These are phyloP conservation scores for Pocillopora verrucosa DNA, from an alignment of 64 coral and sea anemone genomes.

Conservation along the genomic window DNA sequence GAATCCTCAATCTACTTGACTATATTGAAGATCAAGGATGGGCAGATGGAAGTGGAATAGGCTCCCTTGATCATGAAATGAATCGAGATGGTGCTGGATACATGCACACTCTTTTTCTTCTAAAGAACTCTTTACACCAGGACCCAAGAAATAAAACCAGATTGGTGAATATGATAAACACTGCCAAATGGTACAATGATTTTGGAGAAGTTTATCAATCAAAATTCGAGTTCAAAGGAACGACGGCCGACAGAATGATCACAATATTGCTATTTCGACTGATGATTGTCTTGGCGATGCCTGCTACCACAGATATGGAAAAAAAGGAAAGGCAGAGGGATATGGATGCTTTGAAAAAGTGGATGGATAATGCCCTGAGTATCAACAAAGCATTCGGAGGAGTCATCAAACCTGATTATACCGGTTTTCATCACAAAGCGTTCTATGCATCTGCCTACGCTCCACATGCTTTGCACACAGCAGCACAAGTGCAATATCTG, in stretches of 20 bases:
- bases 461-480: conserved; percentile 40
- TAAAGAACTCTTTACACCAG: conserved; percentile 17
- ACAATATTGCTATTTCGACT: conserved; percentile 40
- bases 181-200: conserved; percentile 78
- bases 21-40: conserved; percentile 63
- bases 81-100: conserved; percentile 49
- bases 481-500: conserved; percentile 43
- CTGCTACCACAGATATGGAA: background rate
- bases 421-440: conserved; percentile 62
- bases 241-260: conserved; percentile 70
- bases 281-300: conserved; percentile 50
- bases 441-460: conserved; percentile 61
- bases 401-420: conserved; percentile 66
- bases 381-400: conserved; percentile 60
- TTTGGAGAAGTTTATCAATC: conserved; percentile 67
- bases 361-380: conserved; percentile 39
- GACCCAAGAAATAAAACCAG: background rate
- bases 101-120: conserved; percentile 54
- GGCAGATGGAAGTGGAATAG: conserved; percentile 48
- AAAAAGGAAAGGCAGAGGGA: conserved; percentile 42
- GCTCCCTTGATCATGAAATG: conserved; percentile 58
- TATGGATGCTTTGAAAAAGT: conserved; percentile 41
- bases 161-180: conserved; percentile 23
- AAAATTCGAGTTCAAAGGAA: conserved; percentile 49
- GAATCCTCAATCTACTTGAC: conserved; percentile 14